These are phyloP conservation scores for Lypha dubia DNA, from an alignment of 2,888 invertebrate genomes.

Conservation along the genomic window DNA sequence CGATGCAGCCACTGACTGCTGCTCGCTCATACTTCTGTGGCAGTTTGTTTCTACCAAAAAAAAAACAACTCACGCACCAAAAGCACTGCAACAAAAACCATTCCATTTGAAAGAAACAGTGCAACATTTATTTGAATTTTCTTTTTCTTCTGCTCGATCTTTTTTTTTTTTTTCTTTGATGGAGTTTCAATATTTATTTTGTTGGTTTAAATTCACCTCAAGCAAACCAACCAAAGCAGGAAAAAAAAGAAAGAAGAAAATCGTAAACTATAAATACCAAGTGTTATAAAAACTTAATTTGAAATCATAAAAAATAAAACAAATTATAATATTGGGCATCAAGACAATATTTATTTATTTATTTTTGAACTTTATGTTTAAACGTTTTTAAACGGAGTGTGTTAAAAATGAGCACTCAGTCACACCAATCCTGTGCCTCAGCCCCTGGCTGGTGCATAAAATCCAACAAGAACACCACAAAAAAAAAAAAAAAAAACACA, in stretches of 20 bases:
- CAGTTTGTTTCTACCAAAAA: conserved; percentile 34
- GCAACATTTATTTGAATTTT: conserved; percentile 48
- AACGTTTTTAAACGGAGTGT: conserved; percentile 52
- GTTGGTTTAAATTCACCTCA: conserved; percentile 46
- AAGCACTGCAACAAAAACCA: background rate
- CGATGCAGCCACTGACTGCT: conserved; percentile 7
- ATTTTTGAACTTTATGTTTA: conserved; percentile 47
- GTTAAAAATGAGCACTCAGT: conserved; percentile 54
- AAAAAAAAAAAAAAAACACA: background rate
- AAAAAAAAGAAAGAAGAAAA: too few species aligned
- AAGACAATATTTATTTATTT: conserved; percentile 50
- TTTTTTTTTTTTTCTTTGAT: background rate
- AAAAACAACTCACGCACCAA: conserved; percentile 58
- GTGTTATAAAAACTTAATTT: conserved; percentile 66
- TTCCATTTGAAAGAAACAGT: conserved; percentile 32
- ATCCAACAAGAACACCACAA: background rate
- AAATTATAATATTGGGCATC: conserved; percentile 53
- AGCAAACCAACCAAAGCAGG: conserved; percentile 3
- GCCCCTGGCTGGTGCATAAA: conserved; percentile 27
- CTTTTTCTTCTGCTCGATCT: background rate
- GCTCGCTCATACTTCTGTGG: background rate
- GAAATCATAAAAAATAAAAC: conserved; percentile 59
- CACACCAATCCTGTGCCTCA: conserved; percentile 40
- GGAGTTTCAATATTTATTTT: background rate
- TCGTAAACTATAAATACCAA: conserved; percentile 38